Evolutionary conservation across 2,113 vertebrate genomes (phyloP), one percentile per base, ranked within the genome.

Genomic region (Girardinichthys multiradiatus): DNA sequence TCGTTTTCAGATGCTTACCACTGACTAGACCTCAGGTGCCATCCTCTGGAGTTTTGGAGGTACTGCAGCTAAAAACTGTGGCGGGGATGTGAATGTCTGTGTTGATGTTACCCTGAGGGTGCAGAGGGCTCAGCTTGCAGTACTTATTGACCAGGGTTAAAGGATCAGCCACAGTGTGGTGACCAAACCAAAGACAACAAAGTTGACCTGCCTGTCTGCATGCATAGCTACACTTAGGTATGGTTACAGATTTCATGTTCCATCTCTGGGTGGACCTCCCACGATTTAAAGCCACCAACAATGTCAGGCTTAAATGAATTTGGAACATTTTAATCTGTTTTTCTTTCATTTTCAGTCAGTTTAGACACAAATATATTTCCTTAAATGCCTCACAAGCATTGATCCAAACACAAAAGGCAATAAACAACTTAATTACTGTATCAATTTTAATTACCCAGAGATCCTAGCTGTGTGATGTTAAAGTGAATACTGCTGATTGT

Each of bases 1-100:
- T 3, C 11, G 17, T 30, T 28, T 65, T 39, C 21, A 8, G 66
- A 5, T 3, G 37, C 71, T 35, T n/a, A n/a, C 26, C 60, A 29
- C 79, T 89, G 65, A 74, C 84, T 79, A 29, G 89, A 90, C 66
- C 86, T 85, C 80, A 90, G 77, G 72, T 76, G 87, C 91, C 91
- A 89, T 87, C 91, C 57, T 87, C 89, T 91, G 91, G 91, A 77
- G 60, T 2, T 59, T 80, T 21, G 21, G 17, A 31, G 77, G n/a
- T 64, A 72, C 45, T 72, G 7, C 70, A 83, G 86, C 72, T 85
- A 67, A 86, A 76, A 1, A n/a, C 10, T 12, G 71, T 59, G 63
- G 24, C 39, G 62, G 10, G 48, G 58, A 69, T 33, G 39, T 58
- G 62, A 57, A 58, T 24, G 61, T 59, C 42, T 71, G 78, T 51